These are phyloP conservation scores for Dasypolia templi DNA, from an alignment of 2,888 invertebrate species.

Conservation along the genomic window DNA sequence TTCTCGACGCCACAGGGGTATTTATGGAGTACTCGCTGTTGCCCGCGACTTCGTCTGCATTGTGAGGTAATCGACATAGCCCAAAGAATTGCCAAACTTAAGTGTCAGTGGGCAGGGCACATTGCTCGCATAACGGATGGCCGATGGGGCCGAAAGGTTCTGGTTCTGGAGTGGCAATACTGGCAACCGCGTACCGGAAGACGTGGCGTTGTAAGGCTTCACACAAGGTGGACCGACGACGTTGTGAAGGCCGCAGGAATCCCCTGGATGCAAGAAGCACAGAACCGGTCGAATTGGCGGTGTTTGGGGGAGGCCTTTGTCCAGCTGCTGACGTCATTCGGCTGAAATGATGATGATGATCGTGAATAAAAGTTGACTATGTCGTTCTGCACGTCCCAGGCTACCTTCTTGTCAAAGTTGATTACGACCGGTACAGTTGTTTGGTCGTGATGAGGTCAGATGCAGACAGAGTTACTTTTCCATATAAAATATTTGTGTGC, in stretches of 20 bases:
- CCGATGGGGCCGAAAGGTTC: background rate
- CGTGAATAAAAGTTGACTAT: background rate
- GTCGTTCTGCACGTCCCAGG: background rate
- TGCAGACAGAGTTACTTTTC: background rate
- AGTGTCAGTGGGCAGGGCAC: background rate
- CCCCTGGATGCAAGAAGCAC: background rate
- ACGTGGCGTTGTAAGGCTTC: background rate
- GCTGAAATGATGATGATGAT: background rate
- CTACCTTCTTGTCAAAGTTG: background rate
- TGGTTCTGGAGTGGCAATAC: too few species aligned
- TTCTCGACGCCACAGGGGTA: conserved; percentile 32
- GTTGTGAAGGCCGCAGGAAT: background rate
- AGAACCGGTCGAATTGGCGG: background rate
- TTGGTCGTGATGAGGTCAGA: background rate
- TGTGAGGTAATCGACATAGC: background rate
- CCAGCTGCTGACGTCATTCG: background rate
- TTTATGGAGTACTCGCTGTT: conserved; percentile 38
- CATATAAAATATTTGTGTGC: background rate
- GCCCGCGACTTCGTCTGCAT: too few species aligned
- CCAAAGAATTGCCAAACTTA: background rate
- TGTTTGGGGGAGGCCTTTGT: background rate
- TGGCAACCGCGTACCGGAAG: background rate
- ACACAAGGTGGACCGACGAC: background rate
- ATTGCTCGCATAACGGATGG: background rate
- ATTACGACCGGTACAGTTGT: background rate